Evolutionary conservation across 2,113 vertebrate species (phyloP).

Genomic region (Xenopus borealis): DNA sequence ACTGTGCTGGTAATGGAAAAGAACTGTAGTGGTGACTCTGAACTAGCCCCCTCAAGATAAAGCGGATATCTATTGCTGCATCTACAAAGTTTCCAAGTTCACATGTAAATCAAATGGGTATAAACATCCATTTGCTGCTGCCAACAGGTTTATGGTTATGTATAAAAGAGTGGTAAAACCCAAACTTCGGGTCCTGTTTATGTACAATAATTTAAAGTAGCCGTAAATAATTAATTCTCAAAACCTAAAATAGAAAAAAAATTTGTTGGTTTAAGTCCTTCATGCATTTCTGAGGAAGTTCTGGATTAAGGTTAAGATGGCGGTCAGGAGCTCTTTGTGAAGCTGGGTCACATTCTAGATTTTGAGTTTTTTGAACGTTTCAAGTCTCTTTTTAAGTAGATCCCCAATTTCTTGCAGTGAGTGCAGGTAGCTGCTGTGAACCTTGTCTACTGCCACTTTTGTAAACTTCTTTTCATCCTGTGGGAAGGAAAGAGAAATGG

Average conservation of each 20-base stretch:
- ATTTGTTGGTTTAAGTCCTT: constrained; percentile 75
- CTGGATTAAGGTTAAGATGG: constrained; percentile 67
- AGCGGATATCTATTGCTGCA: constrained; percentile 51
- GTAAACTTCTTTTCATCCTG: constrained; percentile 86
- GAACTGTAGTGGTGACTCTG: neutral
- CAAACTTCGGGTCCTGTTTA: constrained; percentile 68
- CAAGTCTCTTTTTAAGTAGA: constrained; percentile 89
- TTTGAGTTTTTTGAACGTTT: constrained; percentile 89
- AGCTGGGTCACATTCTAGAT: constrained; percentile 64
- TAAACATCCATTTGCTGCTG: constrained; percentile 58
- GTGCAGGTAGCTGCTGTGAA: constrained; percentile 92
- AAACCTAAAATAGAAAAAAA: constrained; percentile 64
- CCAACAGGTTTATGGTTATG: constrained; percentile 65
- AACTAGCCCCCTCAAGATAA: neutral
- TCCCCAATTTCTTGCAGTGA: constrained; percentile 92
- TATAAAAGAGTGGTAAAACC: constrained; percentile 77
- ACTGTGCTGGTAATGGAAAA: neutral
- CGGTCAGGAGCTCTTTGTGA: constrained; percentile 56
- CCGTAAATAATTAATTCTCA: constrained; percentile 65
- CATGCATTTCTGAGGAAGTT: constrained; percentile 79
- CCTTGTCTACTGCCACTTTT: constrained; percentile 85
- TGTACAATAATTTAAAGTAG: constrained; percentile 94
- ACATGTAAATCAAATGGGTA: constrained; percentile 54
- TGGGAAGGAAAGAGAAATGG: neutral
- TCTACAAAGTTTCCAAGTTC: constrained; percentile 52